Conservation (phyloP, 2,888 invertebrate genomes). For the Acanthosepion esculentum region DNA sequence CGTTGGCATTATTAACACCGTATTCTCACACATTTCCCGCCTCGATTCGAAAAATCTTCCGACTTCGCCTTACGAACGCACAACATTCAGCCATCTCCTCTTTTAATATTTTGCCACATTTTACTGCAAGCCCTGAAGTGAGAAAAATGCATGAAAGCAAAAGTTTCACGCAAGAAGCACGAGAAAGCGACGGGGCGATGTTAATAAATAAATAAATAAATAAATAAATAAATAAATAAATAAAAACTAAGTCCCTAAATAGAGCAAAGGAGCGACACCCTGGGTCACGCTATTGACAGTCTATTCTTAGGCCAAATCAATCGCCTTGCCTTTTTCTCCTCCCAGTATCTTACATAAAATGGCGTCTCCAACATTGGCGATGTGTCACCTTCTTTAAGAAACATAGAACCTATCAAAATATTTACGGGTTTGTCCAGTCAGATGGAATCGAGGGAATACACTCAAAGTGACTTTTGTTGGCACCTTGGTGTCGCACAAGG, state of each 20-base stretch:
- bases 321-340: neutral
- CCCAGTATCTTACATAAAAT: neutral
- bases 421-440: conserved; percentile 21
- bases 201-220: neutral
- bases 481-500: neutral
- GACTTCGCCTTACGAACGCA: neutral
- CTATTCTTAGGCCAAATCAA: neutral
- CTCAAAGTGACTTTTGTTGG: neutral
- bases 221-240: neutral
- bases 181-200: neutral
- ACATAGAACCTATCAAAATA: neutral
- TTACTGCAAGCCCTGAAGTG: neutral
- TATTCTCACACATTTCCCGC: neutral
- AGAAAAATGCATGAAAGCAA: neutral
- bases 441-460: conserved; percentile 22
- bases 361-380: neutral
- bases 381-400: conserved; percentile 13
- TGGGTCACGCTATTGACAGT: neutral
- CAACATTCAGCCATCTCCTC: neutral
- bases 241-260: neutral
- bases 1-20: neutral
- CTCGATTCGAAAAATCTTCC: neutral
- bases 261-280: neutral
- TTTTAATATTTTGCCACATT: neutral
- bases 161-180: neutral